Evolutionary conservation across 2,797 vertebrate genomes (phyloP), one percentile per base, ranked within the genome.

Genomic region (Cirrhinus molitorella): DNA sequence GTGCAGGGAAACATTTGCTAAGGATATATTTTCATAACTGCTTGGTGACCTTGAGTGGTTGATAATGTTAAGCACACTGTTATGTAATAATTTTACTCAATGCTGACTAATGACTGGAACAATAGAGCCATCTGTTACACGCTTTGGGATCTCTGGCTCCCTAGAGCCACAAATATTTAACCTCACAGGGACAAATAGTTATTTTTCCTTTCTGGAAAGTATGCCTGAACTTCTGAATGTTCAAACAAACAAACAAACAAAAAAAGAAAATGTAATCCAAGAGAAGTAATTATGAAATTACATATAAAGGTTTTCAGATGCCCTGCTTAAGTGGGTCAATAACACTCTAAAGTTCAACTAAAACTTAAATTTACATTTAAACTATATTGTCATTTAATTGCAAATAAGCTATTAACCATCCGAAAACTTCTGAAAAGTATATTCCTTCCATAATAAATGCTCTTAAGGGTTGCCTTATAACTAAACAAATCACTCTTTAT

Each of bases 151-250:
- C 16, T 80, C 19, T 53, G 53, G 73, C 34, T 82, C 70, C 80
- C 45, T 47, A n/a, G 67, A 73, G 55, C 45, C 76, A 81, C 80
- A 85, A n/a, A 85, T 75, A 71, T 59, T 49, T 25, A 57, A 80
- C 79, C 71, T 67, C 79, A 76, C 83, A 80, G 76, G 68, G 75
- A 84, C 76, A 79, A 71, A 79, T 47, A 73, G 45, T 43, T 55
- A 11, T 55, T 75, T 75, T 74, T 51, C 40, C n/a, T 70, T 25
- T 70, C 31, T 1, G 49, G 49, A 68, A 83, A 72, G 17, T 76
- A 77, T 47, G 25, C 47, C 37, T 76, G 45, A 43, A 43, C 9
- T 2, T 13, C 73, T 68, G 40, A n/a, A n/a, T n/a, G n/a, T n/a
- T n/a, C n/a, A 55, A 13, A 4, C 13, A 49, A 9, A 43, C 0